Evolutionary conservation across 1,140 invertebrate species (phyloP), one percentile per base, ranked within the genome.

Genomic region (Panagrolaimus sp.): DNA sequence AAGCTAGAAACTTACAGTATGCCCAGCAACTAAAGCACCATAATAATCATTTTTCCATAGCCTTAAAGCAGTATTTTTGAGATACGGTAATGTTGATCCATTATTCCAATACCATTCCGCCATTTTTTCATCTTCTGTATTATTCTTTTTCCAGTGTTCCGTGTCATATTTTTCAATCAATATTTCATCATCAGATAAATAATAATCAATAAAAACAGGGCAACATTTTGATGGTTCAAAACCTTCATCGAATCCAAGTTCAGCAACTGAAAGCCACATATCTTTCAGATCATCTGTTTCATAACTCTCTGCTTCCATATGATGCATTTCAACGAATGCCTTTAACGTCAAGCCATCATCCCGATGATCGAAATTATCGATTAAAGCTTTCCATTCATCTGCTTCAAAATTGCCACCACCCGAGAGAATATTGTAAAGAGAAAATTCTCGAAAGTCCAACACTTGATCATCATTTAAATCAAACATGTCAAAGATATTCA

Each of bases 401-500:
- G 14, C 20, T 20, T 13, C 27, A 27, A 57, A 25, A 57, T 57
- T 27, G 1, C 51, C 51, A 27, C 51, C 51, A n/a, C 51, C 51
- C 9, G 20, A 25, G 9, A 57, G 20, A 20, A 25, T 9, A 20
- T 57, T 57, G 20, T 57, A 57, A 1, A 57, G 4, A 2, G 20
- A 27, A 27, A 57, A 57, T 27, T 57, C 51, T 16, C 27, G 20
- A 27, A 25, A 57, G 8, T 57, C 51, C 11, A 57, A 27, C 9
- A 20, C 20, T 57, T 57, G 51, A 27, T 57, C 51, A 25, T 57
- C 13, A 27, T 57, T 57, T 20, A 57, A 27, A 27, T 57, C 51
- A 57, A 57, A 57, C 51, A 57, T 57, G 51, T 57, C 51, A 23
- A 57, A 57, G 27, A 57, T 57, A 57, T 57, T 57, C 51, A 57